Conservation (phyloP, 1,140 invertebrate species). For the Drosophila sturtevanti region DNA sequence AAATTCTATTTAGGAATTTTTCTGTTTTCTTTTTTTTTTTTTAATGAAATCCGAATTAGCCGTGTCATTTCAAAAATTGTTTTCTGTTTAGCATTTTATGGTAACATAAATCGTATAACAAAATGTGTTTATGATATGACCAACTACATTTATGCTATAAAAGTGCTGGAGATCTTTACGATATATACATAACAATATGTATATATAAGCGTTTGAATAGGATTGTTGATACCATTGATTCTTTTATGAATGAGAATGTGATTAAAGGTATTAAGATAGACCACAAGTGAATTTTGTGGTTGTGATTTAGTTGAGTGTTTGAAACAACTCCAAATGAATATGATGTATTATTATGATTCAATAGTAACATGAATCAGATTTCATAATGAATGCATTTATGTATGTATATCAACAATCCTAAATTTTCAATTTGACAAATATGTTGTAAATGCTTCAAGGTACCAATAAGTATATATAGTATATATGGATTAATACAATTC, state of each 20-base stretch:
- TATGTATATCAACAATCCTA: conserved; percentile 4
- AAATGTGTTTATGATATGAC: background rate
- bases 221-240: conserved; percentile 7
- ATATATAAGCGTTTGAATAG: background rate
- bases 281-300: background rate
- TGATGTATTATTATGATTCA: no score
- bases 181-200: conserved; percentile 11
- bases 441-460: conserved; percentile 66
- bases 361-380: background rate
- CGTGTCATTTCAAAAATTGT: background rate
- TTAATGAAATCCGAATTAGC: background rate
- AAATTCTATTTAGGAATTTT: conserved; percentile 1
- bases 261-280: background rate
- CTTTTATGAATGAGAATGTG: conserved; percentile 1
- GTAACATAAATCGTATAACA: conserved; percentile 5
- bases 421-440: conserved; percentile 22
- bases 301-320: no score
- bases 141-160: conserved; percentile 9
- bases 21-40: background rate
- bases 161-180: conserved; percentile 17
- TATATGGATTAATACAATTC: conserved; percentile 43
- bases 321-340: conserved; percentile 9
- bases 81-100: background rate
- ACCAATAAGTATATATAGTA: conserved; percentile 48
- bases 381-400: background rate